phyloP scores from a whole-genome alignment of 2,888 invertebrate genomes.

The Apamea anceps region DNA sequence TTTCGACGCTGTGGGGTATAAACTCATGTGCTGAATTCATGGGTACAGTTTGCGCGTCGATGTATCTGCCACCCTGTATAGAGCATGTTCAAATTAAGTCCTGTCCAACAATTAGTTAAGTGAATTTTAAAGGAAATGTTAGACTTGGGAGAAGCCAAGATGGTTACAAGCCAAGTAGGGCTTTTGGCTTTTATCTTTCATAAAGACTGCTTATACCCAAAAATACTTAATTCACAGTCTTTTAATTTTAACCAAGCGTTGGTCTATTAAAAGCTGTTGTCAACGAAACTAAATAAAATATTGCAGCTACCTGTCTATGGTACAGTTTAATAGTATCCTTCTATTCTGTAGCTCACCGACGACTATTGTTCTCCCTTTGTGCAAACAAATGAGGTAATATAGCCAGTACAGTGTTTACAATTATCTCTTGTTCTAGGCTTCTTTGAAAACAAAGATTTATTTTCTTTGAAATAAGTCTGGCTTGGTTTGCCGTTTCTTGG shows the following conservation, averaged over 20 bases:
- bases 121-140: not conserved
- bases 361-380: conserved; percentile 25
- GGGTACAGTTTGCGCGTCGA: too few relatives aligned
- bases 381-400: conserved; percentile 19
- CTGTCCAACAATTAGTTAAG: not conserved
- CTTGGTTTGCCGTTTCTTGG: conserved; percentile 7
- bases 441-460: conserved; percentile 38
- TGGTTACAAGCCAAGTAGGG: not conserved
- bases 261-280: not conserved
- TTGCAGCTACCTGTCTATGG: conserved; percentile 12
- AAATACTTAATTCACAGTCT: not conserved
- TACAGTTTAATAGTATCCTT: conserved; percentile 13
- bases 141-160: not conserved
- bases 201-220: not conserved
- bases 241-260: conserved; percentile 1
- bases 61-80: too few relatives aligned
- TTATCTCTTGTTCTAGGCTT: conserved; percentile 31
- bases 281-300: not conserved
- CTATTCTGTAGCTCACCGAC: conserved; percentile 2
- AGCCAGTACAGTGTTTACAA: conserved; percentile 36
- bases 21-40: too few relatives aligned
- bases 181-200: not conserved
- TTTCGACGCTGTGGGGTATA: too few relatives aligned
- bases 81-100: not conserved
- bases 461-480: conserved; percentile 32